phyloP scores from a whole-genome alignment of 2,797 vertebrate species.

The Ctenosaura bakeri region DNA sequence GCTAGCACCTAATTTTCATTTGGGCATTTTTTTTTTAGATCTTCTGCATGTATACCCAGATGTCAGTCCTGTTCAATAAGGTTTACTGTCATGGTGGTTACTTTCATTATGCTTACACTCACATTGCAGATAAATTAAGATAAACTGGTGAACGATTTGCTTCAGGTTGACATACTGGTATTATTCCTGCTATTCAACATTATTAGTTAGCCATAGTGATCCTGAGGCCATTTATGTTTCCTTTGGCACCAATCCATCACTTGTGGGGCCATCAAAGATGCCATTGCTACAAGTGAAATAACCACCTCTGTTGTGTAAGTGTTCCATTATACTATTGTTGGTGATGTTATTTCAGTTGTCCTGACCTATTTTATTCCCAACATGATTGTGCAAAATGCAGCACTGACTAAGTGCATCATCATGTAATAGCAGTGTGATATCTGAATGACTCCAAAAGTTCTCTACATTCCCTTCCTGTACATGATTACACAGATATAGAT shows the following conservation, averaged over 20 bases:
- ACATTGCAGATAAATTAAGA: neutral
- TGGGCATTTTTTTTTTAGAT: neutral
- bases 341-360: neutral
- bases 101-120: no score
- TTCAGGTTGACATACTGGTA: neutral
- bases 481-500: neutral
- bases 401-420: neutral
- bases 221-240: neutral
- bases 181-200: neutral
- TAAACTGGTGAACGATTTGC: neutral
- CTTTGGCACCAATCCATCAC: neutral
- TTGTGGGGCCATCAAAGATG: neutral
- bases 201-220: neutral
- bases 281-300: no score
- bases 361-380: neutral
- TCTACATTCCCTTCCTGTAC: neutral
- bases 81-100: neutral
- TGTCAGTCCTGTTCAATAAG: neutral
- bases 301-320: no score
- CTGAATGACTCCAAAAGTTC: neutral
- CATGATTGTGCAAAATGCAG: neutral
- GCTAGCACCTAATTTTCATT: neutral
- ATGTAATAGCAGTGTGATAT: neutral
- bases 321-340: neutral
- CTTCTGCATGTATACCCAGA: neutral